These are phyloP conservation scores for Leiothrix lutea DNA, from an alignment of 2,113 vertebrate genomes.

Conservation along the genomic window DNA sequence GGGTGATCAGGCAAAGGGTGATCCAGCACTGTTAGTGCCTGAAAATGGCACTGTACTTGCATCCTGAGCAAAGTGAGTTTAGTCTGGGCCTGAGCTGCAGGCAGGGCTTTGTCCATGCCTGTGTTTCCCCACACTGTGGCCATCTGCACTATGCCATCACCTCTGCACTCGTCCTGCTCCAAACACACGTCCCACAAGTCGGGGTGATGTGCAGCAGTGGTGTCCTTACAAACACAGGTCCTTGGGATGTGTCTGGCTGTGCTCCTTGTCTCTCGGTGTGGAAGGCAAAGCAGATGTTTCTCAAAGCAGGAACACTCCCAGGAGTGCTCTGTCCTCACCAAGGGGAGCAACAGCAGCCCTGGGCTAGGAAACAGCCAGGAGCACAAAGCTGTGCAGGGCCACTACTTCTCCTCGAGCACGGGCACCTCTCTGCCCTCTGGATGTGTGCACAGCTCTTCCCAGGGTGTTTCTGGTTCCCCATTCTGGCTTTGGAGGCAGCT, in stretches of 20 bases:
- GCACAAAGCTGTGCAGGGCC: not conserved
- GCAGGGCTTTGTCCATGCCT: not conserved
- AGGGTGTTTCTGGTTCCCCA: not conserved
- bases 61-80: not conserved
- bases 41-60: no score
- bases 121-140: not conserved
- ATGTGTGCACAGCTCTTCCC: not conserved
- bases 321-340: not conserved
- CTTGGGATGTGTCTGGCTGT: not conserved
- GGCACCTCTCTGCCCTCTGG: not conserved
- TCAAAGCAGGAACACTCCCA: not conserved
- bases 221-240: not conserved
- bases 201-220: not conserved
- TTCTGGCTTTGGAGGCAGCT: not conserved
- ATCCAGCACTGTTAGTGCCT: not conserved
- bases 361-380: not conserved
- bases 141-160: not conserved
- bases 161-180: not conserved
- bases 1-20: not conserved
- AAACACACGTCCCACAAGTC: fast-evolving
- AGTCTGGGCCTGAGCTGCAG: not conserved
- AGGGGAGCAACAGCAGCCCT: not conserved
- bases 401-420: fast-evolving
- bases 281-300: not conserved
- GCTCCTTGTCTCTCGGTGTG: not conserved